Conservation (phyloP, 1,140 invertebrate genomes). For the Lepidotrigona ventralis region DNA sequence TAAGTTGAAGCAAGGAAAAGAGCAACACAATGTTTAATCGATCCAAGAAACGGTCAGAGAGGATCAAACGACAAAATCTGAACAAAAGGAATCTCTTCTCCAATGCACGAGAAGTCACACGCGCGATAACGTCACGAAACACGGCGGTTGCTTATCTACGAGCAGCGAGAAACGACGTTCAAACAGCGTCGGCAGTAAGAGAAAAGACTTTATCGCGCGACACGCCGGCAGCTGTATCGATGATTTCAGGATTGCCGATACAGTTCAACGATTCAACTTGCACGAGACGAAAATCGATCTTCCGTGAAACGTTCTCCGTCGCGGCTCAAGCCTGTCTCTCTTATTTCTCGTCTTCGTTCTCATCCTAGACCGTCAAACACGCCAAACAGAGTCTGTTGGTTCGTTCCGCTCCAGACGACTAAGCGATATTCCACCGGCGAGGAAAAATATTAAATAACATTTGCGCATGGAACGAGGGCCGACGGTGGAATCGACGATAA, state of each 20-base stretch:
- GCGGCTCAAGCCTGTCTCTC: background rate
- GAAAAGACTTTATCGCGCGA: conserved; percentile 42
- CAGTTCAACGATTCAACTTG: conserved; percentile 7
- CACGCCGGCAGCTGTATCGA: conserved; percentile 41
- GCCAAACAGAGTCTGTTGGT: too few species aligned
- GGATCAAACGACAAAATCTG: conserved; percentile 61
- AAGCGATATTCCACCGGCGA: conserved; percentile 13
- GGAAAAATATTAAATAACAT: conserved; percentile 42
- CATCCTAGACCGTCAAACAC: background rate
- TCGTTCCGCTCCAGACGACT: background rate
- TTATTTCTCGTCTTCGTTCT: too few species aligned
- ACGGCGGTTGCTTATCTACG: conserved; percentile 52
- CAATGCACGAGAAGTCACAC: background rate
- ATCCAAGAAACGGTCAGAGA: conserved; percentile 40
- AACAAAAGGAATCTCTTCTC: conserved; percentile 52
- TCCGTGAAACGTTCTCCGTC: background rate
- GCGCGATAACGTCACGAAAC: conserved; percentile 12
- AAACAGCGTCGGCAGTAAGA: conserved; percentile 21
- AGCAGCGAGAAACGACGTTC: conserved; percentile 45
- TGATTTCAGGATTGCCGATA: conserved; percentile 47
- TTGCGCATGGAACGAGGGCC: conserved; percentile 21
- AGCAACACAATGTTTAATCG: conserved; percentile 44
- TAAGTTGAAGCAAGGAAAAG: background rate
- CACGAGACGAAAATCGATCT: conserved; percentile 5
- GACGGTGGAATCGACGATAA: conserved; percentile 17